These are phyloP conservation scores for Centruroides sculpturatus DNA, from an alignment of 1,140 invertebrate species.

Conservation along the genomic window DNA sequence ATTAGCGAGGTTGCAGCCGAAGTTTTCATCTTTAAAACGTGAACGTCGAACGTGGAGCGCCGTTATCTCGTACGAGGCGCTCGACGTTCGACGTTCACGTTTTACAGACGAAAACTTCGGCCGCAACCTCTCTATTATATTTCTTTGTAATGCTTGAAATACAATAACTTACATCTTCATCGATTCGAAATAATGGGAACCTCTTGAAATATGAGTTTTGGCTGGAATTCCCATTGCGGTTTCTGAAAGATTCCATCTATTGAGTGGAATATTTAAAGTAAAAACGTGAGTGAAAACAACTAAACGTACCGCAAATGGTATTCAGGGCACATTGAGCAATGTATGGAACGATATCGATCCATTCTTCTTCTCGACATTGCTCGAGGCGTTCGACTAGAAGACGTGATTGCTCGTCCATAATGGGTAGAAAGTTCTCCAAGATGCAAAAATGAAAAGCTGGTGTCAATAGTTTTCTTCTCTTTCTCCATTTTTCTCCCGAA, in stretches of 20 bases:
- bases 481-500: conserved; percentile 32
- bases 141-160: no score
- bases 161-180: neutral
- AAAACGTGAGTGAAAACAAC: no score
- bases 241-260: conserved; percentile 50
- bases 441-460: conserved; percentile 41
- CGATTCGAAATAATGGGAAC: conserved; percentile 58
- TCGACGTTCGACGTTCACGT: no score
- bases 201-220: conserved; percentile 45
- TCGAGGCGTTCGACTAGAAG: conserved; percentile 26
- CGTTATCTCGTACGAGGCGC: no score
- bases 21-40: no score
- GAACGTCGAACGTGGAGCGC: no score
- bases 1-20: no score
- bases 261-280: neutral
- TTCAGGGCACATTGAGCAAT: conserved; percentile 6
- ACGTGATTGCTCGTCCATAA: conserved; percentile 36
- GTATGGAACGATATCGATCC: conserved; percentile 2
- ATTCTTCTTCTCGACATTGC: conserved; percentile 17
- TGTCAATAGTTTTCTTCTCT: conserved; percentile 34
- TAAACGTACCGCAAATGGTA: conserved; percentile 11
- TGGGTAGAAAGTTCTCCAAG: conserved; percentile 34
- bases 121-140: no score
- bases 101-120: no score
- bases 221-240: conserved; percentile 65